These are phyloP conservation scores for Eugnorisma glareosa DNA, from an alignment of 2,888 invertebrate genomes.

Conservation along the genomic window DNA sequence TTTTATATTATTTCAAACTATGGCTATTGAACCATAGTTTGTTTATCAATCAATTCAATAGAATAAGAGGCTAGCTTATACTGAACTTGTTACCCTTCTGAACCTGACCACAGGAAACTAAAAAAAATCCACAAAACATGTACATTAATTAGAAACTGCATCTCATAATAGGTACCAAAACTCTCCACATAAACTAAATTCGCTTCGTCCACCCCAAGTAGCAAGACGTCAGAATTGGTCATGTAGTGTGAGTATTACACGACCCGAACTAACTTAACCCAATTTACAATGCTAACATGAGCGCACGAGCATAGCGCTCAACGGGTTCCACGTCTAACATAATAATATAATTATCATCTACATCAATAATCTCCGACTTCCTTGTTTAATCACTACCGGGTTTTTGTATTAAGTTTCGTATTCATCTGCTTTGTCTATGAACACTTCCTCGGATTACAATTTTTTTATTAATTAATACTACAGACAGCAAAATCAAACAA, in stretches of 20 bases:
- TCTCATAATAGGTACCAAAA: background rate
- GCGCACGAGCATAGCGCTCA: constrained; percentile 40
- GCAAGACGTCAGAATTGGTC: constrained; percentile 54
- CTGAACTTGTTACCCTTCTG: background rate
- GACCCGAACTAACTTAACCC: constrained; percentile 65
- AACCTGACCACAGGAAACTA: background rate
- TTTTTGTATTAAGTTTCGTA: constrained; percentile 31
- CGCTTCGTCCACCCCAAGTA: constrained; percentile 41
- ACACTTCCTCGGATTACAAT: constrained; percentile 21
- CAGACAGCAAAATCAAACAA: background rate
- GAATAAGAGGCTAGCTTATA: background rate
- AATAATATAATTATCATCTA: constrained; percentile 45
- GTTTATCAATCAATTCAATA: no score
- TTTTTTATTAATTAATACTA: constrained; percentile 6
- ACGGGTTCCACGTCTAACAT: constrained; percentile 48
- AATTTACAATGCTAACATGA: constrained; percentile 67
- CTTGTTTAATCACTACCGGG: constrained; percentile 52
- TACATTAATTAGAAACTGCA: constrained; percentile 8
- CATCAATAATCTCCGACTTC: constrained; percentile 55
- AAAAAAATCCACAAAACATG: background rate
- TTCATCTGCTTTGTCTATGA: constrained; percentile 8
- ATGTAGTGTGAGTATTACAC: constrained; percentile 59
- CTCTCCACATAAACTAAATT: constrained; percentile 33
- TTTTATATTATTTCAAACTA: no score
- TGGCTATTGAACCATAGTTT: no score